These are phyloP conservation scores for Timandra comae DNA, from an alignment of 2,888 invertebrate genomes.

Conservation along the genomic window DNA sequence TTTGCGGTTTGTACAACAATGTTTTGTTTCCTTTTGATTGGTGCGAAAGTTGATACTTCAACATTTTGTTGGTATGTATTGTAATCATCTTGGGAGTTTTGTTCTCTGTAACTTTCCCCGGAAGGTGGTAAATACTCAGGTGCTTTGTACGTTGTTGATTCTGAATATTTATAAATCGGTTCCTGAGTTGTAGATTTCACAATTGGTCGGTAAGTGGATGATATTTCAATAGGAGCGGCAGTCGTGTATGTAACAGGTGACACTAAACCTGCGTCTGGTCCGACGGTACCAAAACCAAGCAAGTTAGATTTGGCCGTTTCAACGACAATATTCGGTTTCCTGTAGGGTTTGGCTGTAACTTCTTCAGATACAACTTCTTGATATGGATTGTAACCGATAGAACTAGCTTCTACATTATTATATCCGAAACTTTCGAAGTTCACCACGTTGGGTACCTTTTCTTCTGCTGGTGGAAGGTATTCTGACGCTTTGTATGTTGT, in stretches of 20 bases:
- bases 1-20: conserved; percentile 59
- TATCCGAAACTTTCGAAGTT: conserved; percentile 45
- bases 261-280: conserved; percentile 62
- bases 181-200: conserved; percentile 35
- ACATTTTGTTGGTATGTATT: conserved; percentile 46
- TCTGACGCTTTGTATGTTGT: conserved; percentile 45
- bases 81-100: conserved; percentile 30
- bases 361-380: conserved; percentile 35
- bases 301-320: conserved; percentile 61
- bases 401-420: conserved; percentile 29
- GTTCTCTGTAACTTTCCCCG: conserved; percentile 30
- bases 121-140: conserved; percentile 59
- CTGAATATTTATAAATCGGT: conserved; percentile 34
- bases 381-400: conserved; percentile 47
- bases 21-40: conserved; percentile 47
- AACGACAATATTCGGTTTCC: conserved; percentile 62
- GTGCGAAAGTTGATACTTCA: conserved; percentile 31
- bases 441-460: conserved; percentile 27
- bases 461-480: conserved; percentile 46
- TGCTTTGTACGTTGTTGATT: conserved; percentile 45
- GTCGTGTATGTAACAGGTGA: conserved; percentile 52
- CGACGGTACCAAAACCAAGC: conserved; percentile 65
- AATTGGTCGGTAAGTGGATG: conserved; percentile 39
- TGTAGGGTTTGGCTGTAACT: conserved; percentile 34
- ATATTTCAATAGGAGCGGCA: conserved; percentile 38